Percentiles rank a stretch among this genome's conserved stretches.
These are phyloP conservation scores for Colletes collaris DNA, from an alignment of 2,888 invertebrate species.

Conservation along the genomic window DNA sequence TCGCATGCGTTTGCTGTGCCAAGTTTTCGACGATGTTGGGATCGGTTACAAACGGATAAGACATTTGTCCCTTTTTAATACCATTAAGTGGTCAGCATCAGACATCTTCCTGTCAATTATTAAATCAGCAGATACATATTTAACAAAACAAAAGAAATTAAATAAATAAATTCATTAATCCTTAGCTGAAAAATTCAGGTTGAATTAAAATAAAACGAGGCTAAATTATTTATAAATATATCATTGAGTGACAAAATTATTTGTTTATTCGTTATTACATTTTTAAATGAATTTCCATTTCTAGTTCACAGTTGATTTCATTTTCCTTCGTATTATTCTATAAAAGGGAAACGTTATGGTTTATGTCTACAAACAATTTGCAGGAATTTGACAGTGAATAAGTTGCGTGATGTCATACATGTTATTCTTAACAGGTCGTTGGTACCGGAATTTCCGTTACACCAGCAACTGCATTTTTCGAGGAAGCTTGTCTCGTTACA, in stretches of 20 bases:
- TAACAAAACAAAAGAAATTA: too few species aligned
- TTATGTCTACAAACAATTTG: conserved; percentile 50
- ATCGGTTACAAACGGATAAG: conserved; percentile 34
- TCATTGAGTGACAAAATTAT: too few species aligned
- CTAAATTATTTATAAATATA: background rate
- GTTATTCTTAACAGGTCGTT: conserved; percentile 60
- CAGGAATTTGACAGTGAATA: conserved; percentile 55
- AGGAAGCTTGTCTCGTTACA: background rate
- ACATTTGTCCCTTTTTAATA: conserved; percentile 12
- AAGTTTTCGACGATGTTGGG: conserved; percentile 60
- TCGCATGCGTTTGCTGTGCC: conserved; percentile 62
- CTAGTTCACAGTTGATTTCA: background rate
- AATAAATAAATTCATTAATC: too few species aligned
- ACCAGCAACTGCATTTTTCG: background rate
- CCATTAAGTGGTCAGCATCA: background rate
- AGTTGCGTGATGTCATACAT: background rate
- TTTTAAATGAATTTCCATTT: background rate
- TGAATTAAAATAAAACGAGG: too few species aligned
- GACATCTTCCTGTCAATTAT: background rate
- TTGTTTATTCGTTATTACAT: too few species aligned
- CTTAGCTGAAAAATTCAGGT: too few species aligned
- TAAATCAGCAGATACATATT: too few species aligned
- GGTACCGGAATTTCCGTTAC: conserved; percentile 35
- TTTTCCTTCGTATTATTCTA: background rate
- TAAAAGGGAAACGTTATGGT: background rate